phyloP scores from a whole-genome alignment of 2,888 invertebrate genomes.

The Drosophila dives region DNA sequence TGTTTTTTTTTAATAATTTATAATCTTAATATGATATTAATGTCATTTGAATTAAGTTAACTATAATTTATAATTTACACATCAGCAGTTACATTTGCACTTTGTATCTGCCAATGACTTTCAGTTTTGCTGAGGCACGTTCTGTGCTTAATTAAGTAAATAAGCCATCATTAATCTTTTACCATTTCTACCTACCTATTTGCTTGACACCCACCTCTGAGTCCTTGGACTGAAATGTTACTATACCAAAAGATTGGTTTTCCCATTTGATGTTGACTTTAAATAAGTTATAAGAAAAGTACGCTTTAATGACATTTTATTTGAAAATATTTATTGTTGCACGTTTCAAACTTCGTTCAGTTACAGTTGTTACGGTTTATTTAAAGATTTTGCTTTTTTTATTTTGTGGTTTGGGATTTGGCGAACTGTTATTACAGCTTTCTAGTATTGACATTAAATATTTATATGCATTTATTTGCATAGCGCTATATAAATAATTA shows the following conservation, averaged over 20 bases:
- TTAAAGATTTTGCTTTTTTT: conserved; percentile 14
- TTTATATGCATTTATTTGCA: conserved; percentile 35
- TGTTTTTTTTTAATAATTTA: conserved; percentile 23
- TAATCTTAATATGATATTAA: conserved; percentile 1
- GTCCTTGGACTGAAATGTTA: neutral
- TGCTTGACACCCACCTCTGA: conserved; percentile 15
- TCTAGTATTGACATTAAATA: conserved; percentile 38
- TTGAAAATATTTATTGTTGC: conserved; percentile 77
- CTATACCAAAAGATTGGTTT: neutral
- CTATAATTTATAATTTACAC: conserved; percentile 47
- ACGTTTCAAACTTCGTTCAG: conserved; percentile 73
- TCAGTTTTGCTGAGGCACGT: neutral
- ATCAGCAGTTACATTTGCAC: conserved; percentile 19
- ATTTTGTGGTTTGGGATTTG: conserved; percentile 5
- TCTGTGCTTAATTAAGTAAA: conserved; percentile 24
- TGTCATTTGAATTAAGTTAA: conserved; percentile 19
- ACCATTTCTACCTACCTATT: neutral
- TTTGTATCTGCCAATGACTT: conserved; percentile 10
- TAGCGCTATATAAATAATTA: conserved; percentile 49
- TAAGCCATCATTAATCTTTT: conserved; percentile 31
- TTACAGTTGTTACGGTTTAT: conserved; percentile 50
- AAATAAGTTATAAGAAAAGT: neutral
- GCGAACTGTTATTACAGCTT: conserved; percentile 27
- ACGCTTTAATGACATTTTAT: conserved; percentile 35
- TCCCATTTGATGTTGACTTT: neutral